These are phyloP conservation scores for Agrilus cyanescens DNA, from an alignment of 2,888 invertebrate genomes.

Conservation along the genomic window DNA sequence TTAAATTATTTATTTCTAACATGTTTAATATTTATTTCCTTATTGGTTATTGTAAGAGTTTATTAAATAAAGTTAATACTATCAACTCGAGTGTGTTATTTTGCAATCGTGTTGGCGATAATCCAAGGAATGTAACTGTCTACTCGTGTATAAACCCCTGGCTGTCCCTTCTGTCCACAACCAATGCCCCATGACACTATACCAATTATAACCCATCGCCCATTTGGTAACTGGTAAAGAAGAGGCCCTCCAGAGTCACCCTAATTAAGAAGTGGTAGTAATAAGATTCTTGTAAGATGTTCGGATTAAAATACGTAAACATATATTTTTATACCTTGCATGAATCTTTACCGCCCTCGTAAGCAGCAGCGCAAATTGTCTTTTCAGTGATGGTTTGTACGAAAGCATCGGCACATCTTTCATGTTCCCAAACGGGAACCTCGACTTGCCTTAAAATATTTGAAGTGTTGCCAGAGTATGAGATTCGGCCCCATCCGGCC, in stretches of 20 bases:
- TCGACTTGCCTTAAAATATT: slow-evolving; percentile 61
- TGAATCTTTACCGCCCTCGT: slow-evolving; percentile 67
- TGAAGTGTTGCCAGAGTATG: slow-evolving; percentile 51
- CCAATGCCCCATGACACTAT: slow-evolving; percentile 79
- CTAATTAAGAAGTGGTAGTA: slow-evolving; percentile 33
- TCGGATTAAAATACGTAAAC: neutral
- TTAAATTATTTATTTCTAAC: no score
- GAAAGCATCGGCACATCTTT: slow-evolving; percentile 50
- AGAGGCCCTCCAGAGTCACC: slow-evolving; percentile 81
- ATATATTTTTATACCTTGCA: slow-evolving; percentile 51
- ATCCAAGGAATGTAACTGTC: slow-evolving; percentile 63
- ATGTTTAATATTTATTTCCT: no score
- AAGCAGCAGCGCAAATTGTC: slow-evolving; percentile 65
- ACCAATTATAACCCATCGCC: slow-evolving; percentile 67
- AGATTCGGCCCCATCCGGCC: slow-evolving; percentile 69
- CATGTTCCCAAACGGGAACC: slow-evolving; percentile 66
- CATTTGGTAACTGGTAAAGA: slow-evolving; percentile 58
- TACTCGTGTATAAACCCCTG: slow-evolving; percentile 71
- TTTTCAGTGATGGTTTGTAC: slow-evolving; percentile 53
- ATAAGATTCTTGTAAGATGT: neutral
- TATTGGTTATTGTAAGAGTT: no score
- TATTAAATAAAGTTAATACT: no score
- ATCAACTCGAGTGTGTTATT: slow-evolving; percentile 14
- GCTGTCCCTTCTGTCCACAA: slow-evolving; percentile 63
- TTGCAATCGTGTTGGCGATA: slow-evolving; percentile 31